phyloP scores from a whole-genome alignment of 2,888 invertebrate genomes.

The Drosophila macrospina region DNA sequence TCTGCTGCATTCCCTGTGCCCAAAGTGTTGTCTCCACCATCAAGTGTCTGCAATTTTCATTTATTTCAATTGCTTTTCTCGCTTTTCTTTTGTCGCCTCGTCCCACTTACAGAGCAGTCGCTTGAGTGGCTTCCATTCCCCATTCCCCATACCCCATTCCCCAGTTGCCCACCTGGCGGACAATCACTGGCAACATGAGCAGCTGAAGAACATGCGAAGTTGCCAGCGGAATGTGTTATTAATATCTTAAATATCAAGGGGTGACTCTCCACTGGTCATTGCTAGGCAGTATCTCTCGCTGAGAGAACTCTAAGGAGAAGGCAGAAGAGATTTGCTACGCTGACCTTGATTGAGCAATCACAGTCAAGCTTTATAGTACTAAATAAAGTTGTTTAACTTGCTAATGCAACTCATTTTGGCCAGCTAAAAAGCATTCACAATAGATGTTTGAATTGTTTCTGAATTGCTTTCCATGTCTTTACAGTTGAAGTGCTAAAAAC shows the following conservation, averaged over 20 bases:
- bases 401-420: not conserved
- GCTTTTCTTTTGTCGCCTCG: conserved; percentile 26
- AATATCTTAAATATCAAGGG: conserved; percentile 55
- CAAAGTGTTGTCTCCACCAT: conserved; percentile 29
- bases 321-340: not conserved
- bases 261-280: conserved; percentile 17
- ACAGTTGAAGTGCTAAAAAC: conserved; percentile 3
- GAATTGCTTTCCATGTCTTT: not conserved
- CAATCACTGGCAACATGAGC: conserved; percentile 45
- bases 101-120: conserved; percentile 49
- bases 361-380: not conserved
- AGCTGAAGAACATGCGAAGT: conserved; percentile 54
- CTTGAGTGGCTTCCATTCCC: conserved; percentile 63
- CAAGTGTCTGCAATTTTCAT: conserved; percentile 59
- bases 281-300: not conserved
- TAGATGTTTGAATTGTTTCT: not conserved
- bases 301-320: not conserved
- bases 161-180: conserved; percentile 22
- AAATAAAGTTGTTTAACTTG: not conserved
- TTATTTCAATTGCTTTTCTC: conserved; percentile 51
- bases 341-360: not conserved
- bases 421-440: conserved; percentile 1
- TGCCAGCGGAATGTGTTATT: conserved; percentile 46
- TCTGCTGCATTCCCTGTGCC: conserved; percentile 23
- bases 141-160: conserved; percentile 11